Conservation (phyloP, 2,113 vertebrate species). For the Scatophagus argus region DNA sequence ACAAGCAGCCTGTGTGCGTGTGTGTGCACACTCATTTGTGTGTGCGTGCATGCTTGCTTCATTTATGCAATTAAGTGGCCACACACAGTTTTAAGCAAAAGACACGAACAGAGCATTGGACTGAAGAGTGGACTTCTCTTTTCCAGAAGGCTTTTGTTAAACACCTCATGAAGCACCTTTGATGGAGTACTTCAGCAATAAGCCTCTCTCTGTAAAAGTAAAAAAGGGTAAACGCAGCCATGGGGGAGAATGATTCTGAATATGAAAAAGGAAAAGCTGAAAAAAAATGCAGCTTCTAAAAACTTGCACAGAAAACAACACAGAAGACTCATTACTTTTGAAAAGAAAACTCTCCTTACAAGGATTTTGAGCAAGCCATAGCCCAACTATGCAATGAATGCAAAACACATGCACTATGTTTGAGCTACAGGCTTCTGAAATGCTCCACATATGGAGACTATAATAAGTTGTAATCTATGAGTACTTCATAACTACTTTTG, state of each 20-base stretch:
- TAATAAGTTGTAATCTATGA: background rate
- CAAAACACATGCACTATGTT: background rate
- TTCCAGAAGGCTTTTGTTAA: conserved; percentile 50
- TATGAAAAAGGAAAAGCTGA: conserved; percentile 11
- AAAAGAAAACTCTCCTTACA: background rate
- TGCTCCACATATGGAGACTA: background rate
- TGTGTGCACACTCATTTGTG: background rate
- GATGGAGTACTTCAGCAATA: conserved; percentile 52
- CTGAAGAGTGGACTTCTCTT: conserved; percentile 51
- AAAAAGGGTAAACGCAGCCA: conserved; percentile 20
- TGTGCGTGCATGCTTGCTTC: conserved; percentile 23
- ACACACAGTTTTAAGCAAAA: conserved; percentile 47
- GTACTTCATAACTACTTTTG: background rate
- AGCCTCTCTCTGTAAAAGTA: conserved; percentile 46
- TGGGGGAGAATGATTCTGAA: conserved; percentile 13
- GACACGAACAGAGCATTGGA: conserved; percentile 36
- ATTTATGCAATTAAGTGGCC: conserved; percentile 60
- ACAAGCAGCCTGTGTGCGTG: conserved; percentile 72
- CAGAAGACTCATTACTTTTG: background rate
- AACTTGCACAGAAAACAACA: conserved; percentile 3
- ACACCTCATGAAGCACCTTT: conserved; percentile 50
- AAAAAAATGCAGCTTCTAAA: background rate
- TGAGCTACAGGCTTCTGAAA: background rate
- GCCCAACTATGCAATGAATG: too few relatives aligned
- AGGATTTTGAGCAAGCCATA: background rate